Base-by-base conservation (phyloP, 2,797 vertebrate species). In the Urophycis tenuis region DNA sequence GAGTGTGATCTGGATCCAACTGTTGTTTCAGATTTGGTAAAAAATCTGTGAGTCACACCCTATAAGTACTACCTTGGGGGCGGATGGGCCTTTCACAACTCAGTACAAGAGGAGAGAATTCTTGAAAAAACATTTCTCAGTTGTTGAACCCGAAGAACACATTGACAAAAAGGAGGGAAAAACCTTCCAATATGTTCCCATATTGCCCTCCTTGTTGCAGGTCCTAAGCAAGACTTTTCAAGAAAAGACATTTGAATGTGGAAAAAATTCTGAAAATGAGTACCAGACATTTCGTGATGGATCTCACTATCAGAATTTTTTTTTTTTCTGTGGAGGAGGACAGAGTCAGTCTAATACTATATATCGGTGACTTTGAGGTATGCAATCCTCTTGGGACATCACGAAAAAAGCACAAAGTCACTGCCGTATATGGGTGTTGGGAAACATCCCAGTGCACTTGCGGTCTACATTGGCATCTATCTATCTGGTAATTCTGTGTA, bases 21-120 rank as follows among this genome's bases (percentile, higher is more conserved):
- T 8, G 3, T 87, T 11, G 14, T 82, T 14, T 80, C 73, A 1
- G 75, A 85, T 79, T 81, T 83, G 15, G 76, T 84, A 1, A 81
- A 80, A 77, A 22, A 34, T 35, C 1, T 84, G 2, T 74, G 75
- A 74, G 73, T 10, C 75, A 75, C 74, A 84, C 75, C 77, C 85
- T 9, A 71, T 83, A 71, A 84, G 78, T 67, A 32, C 75, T 39
- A 60, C 80, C 32, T 83, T 86, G 78, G 73, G 67, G 29, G 64
- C 12, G 22, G 69, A 53, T 77, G 69, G 79, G 12, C 80, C 79
- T n/a, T 41, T 81, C 60, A 39, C 77, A 41, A 81, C 80, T 33
- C 45, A 74, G 30, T 83, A 79, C 73, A 81, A 69, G 75, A 79
- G 82, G 71, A 32, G 49, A 33, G 36, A 79, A 39, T 81, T 79